These are phyloP conservation scores for Mythimna loreyi DNA, from an alignment of 2,888 invertebrate genomes.

Conservation along the genomic window DNA sequence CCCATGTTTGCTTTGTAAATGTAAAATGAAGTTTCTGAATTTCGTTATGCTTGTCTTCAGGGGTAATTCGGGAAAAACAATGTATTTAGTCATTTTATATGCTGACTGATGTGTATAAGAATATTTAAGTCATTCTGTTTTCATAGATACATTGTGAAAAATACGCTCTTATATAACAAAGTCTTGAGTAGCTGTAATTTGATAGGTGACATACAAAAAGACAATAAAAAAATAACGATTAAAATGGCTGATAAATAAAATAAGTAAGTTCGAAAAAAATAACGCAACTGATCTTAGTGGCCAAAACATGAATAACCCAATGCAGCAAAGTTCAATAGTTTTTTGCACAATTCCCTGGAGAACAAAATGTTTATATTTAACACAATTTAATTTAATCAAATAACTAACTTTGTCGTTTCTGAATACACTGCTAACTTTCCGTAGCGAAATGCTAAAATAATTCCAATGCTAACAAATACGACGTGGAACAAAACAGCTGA, in stretches of 20 bases:
- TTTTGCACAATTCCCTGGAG: neutral
- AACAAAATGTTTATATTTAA: constrained; percentile 35
- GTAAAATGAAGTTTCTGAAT: constrained; percentile 59
- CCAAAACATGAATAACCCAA: neutral
- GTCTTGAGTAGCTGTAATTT: neutral
- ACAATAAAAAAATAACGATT: too few relatives aligned
- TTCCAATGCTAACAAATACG: constrained; percentile 51
- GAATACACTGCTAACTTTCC: constrained; percentile 33
- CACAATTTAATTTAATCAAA: constrained; percentile 45
- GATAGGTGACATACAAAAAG: neutral
- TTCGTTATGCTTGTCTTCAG: constrained; percentile 37
- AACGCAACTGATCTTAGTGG: too few relatives aligned
- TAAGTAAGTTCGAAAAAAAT: neutral
- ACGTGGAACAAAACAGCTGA: constrained; percentile 55
- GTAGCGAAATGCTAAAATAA: constrained; percentile 43
- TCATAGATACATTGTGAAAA: neutral
- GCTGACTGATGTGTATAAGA: neutral
- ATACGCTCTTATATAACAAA: too few relatives aligned
- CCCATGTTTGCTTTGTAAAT: constrained; percentile 72
- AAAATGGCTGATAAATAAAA: neutral
- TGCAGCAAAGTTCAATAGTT: constrained; percentile 10
- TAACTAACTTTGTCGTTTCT: constrained; percentile 37
- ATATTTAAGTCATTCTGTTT: neutral
- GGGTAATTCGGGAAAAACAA: constrained; percentile 1
- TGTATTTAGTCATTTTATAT: constrained; percentile 3